Percentiles rank a stretch among this genome's conserved stretches.
Evolutionary conservation across 2,888 invertebrate species (phyloP).

Genomic region (Luperina nickerlii): DNA sequence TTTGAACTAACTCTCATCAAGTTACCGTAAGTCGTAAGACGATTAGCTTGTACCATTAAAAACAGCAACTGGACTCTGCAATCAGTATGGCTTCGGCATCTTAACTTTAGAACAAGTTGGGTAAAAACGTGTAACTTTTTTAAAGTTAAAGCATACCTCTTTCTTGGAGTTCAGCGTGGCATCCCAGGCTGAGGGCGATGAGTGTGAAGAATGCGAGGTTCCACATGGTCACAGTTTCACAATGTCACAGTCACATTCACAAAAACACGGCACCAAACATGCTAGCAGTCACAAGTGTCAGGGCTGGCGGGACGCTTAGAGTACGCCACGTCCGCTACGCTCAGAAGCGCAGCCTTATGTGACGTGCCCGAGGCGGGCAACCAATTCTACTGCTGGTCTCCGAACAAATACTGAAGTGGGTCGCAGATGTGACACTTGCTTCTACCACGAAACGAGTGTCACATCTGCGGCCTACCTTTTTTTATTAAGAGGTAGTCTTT

Average conservation of each 20-base stretch:
- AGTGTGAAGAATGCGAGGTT: constrained; percentile 73
- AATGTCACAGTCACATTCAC: constrained; percentile 78
- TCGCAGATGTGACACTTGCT: constrained; percentile 42
- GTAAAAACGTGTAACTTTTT: constrained; percentile 60
- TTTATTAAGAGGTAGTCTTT: too few relatives aligned
- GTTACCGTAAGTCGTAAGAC: constrained; percentile 64
- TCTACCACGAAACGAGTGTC: not conserved
- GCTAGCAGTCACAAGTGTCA: constrained; percentile 73
- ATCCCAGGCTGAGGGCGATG: constrained; percentile 67
- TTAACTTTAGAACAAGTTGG: constrained; percentile 56
- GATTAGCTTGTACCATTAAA: constrained; percentile 43
- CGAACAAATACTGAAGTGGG: constrained; percentile 6
- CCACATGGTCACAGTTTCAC: constrained; percentile 75
- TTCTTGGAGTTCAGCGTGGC: constrained; percentile 82
- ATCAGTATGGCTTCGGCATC: constrained; percentile 42
- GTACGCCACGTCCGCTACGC: constrained; percentile 77
- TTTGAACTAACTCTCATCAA: constrained; percentile 60
- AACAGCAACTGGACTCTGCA: constrained; percentile 29
- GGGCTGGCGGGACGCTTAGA: constrained; percentile 38
- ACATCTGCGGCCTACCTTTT: not conserved
- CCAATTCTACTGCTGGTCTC: not conserved
- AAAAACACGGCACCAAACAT: constrained; percentile 74
- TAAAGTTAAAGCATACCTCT: constrained; percentile 77
- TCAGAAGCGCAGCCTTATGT: constrained; percentile 78
- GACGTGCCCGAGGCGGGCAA: constrained; percentile 65